A percentile compares a stretch with the other conserved stretches of the same genome.
Conservation (phyloP, 2,888 invertebrate species). For the Dynastes hyllus region DNA sequence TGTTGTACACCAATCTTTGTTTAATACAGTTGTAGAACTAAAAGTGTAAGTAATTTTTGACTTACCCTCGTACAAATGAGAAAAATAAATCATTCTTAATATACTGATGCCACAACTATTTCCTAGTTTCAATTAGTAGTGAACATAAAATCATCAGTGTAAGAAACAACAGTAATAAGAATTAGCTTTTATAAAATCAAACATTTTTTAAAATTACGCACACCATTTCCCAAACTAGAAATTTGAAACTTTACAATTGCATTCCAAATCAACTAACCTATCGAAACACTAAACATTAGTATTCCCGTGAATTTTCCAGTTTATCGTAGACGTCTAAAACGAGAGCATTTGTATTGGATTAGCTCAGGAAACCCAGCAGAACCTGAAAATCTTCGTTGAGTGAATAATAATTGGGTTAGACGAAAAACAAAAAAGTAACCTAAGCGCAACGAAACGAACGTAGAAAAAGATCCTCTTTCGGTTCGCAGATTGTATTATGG, state of each 20-base stretch:
- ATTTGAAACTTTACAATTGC: neutral
- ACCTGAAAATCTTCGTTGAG: conserved; percentile 20
- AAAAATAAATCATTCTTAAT: too few relatives aligned
- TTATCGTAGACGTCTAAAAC: conserved; percentile 15
- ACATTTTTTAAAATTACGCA: too few relatives aligned
- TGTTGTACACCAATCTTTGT: too few relatives aligned
- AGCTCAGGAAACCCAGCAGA: conserved; percentile 15
- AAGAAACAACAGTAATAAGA: too few relatives aligned
- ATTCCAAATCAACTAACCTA: neutral
- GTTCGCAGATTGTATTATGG: conserved; percentile 30
- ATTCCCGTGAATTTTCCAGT: conserved; percentile 5
- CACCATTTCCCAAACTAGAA: neutral
- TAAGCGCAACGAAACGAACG: neutral
- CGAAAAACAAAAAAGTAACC: conserved; percentile 24
- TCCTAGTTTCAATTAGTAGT: too few relatives aligned
- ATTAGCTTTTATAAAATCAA: too few relatives aligned
- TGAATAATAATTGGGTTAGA: conserved; percentile 39
- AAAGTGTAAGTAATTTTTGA: too few relatives aligned
- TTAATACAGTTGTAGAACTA: too few relatives aligned
- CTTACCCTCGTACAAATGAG: too few relatives aligned
- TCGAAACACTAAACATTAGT: neutral
- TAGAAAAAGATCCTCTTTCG: conserved; percentile 25
- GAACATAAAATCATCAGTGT: too few relatives aligned
- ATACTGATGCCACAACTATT: too few relatives aligned
- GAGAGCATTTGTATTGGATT: conserved; percentile 36